Evolutionary conservation across 2,113 vertebrate genomes (phyloP).

Genomic region (Heterotis niloticus): DNA sequence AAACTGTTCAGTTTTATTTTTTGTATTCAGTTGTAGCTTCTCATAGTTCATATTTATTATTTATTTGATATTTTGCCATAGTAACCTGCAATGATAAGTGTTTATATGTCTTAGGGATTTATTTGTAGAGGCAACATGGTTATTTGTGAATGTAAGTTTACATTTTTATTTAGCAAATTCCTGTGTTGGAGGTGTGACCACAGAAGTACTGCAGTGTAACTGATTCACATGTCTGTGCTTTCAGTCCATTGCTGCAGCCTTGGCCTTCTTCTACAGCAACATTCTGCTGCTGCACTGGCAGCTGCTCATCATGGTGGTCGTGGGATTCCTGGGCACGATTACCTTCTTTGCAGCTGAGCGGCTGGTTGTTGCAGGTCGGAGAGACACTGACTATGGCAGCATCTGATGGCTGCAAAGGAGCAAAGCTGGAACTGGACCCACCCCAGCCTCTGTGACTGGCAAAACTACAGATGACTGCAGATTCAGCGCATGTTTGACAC

Average conservation of each 20-base stretch:
- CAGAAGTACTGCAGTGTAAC: neutral
- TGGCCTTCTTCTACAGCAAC: slow-evolving; percentile 97
- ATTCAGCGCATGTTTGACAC: neutral
- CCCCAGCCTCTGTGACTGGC: neutral
- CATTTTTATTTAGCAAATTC: no score
- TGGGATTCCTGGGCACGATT: slow-evolving; percentile 78
- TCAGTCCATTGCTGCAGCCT: slow-evolving; percentile 88
- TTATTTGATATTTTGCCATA: no score
- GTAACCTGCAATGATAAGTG: no score
- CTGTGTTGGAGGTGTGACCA: neutral
- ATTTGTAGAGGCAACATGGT: neutral
- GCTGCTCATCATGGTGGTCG: slow-evolving; percentile 83
- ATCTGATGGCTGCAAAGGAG: slow-evolving; percentile 61
- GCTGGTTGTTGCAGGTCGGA: slow-evolving; percentile 56
- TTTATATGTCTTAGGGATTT: neutral
- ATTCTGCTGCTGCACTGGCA: slow-evolving; percentile 94
- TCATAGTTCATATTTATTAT: no score
- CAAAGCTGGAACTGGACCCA: neutral
- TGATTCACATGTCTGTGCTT: slow-evolving; percentile 12
- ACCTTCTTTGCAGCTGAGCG: slow-evolving; percentile 84
- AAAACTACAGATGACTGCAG: neutral
- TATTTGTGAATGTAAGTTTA: neutral
- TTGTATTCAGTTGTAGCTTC: no score
- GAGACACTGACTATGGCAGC: slow-evolving; percentile 75
- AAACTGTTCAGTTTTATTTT: no score